Conservation (phyloP, 2,888 invertebrate species). For the Gibbula magus region DNA sequence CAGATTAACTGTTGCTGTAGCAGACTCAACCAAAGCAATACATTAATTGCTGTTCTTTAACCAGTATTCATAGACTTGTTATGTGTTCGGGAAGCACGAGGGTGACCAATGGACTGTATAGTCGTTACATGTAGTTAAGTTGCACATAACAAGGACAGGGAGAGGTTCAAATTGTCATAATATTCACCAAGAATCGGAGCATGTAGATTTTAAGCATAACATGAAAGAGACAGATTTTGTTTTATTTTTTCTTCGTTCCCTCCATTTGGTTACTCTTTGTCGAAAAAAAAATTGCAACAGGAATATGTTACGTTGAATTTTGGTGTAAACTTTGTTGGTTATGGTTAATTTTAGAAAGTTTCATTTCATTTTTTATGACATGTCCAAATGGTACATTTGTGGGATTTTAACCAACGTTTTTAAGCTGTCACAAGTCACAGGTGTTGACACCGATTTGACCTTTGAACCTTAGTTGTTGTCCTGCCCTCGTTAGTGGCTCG, state of each 20-base stretch:
- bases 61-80: conserved; percentile 27
- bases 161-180: conserved; percentile 30
- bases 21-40: conserved; percentile 28
- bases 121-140: conserved; percentile 20
- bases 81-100: conserved; percentile 15
- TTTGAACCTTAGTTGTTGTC: conserved; percentile 16
- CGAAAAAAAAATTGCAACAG: background rate
- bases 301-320: background rate
- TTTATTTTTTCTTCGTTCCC: conserved; percentile 1
- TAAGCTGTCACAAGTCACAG: background rate
- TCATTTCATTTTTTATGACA: background rate
- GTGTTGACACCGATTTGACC: conserved; percentile 1
- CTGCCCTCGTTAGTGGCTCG: background rate
- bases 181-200: conserved; percentile 29
- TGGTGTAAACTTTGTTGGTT: conserved; percentile 8
- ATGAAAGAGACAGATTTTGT: conserved; percentile 16
- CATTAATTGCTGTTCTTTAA: conserved; percentile 16
- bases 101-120: conserved; percentile 9
- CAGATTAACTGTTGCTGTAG: conserved; percentile 1
- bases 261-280: conserved; percentile 1
- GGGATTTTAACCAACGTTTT: conserved; percentile 14
- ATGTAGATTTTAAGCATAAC: conserved; percentile 21
- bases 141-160: conserved; percentile 17
- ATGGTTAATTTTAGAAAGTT: conserved; percentile 17
- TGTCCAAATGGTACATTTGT: background rate